Evolutionary conservation across 2,888 invertebrate genomes (phyloP).

Genomic region (Cephus sareptanus): DNA sequence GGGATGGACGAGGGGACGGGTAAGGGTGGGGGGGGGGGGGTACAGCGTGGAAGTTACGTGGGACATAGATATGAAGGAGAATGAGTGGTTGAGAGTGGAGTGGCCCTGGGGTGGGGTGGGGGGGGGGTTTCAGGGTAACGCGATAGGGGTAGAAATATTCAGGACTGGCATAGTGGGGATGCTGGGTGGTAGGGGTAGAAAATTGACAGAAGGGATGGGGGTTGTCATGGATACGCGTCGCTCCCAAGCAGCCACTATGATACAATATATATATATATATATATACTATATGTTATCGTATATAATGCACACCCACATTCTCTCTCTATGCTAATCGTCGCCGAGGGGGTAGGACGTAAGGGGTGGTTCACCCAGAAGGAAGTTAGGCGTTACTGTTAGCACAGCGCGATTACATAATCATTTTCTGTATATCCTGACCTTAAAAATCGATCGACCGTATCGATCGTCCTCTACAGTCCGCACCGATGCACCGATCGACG

Average conservation of each 20-base stretch:
- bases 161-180: background rate
- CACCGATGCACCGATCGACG: too few relatives aligned
- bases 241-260: slow-evolving; percentile 43
- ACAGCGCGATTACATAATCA: background rate
- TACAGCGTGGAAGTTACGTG: background rate
- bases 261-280: slow-evolving; percentile 40
- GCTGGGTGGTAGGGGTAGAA: slow-evolving; percentile 23
- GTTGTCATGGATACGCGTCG: slow-evolving; percentile 61
- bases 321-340: slow-evolving; percentile 4
- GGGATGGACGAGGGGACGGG: slow-evolving; percentile 5
- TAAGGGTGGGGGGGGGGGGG: background rate
- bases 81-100: slow-evolving; percentile 24
- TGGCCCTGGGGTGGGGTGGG: background rate
- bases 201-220: slow-evolving; percentile 51
- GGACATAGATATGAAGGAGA: slow-evolving; percentile 16
- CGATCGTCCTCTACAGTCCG: background rate
- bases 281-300: background rate
- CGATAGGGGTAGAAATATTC: background rate
- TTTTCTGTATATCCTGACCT: slow-evolving; percentile 1
- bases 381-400: background rate
- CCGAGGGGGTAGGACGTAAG: background rate
- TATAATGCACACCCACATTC: slow-evolving; percentile 2
- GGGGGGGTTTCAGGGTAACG: background rate
- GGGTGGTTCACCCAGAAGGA: background rate
- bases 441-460: background rate